phyloP scores from a whole-genome alignment of 2,113 vertebrate genomes.

The Clupea harengus region DNA sequence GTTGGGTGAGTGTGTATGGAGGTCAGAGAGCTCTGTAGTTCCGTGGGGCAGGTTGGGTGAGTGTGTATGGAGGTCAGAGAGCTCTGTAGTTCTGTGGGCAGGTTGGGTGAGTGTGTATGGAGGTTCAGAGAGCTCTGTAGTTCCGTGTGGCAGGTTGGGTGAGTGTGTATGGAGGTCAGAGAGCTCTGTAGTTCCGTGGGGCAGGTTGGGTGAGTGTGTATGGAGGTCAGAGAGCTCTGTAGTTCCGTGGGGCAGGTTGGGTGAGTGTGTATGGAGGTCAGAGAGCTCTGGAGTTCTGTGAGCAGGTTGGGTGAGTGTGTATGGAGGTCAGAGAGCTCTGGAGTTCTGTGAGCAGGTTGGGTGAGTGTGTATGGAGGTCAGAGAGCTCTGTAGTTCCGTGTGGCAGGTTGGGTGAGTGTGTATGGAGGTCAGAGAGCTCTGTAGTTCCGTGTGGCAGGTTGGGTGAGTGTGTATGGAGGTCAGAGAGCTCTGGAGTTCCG shows the following conservation, averaged over 20 bases:
- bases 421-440: conserved; percentile 36
- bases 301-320: conserved; percentile 51
- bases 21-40: conserved; percentile 55
- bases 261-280: neutral
- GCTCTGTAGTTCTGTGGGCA: conserved; percentile 65
- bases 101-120: conserved; percentile 43
- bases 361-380: neutral
- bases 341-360: conserved; percentile 67
- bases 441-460: conserved; percentile 67
- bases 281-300: conserved; percentile 60
- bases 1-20: conserved; percentile 37
- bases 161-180: neutral
- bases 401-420: conserved; percentile 52
- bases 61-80: neutral
- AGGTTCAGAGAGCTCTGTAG: conserved; percentile 52
- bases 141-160: conserved; percentile 61
- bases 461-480: neutral
- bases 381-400: conserved; percentile 60
- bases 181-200: conserved; percentile 61
- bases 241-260: conserved; percentile 65
- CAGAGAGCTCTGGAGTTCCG: conserved; percentile 59
- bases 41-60: conserved; percentile 58
- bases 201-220: conserved; percentile 50
- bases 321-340: conserved; percentile 36
- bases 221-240: conserved; percentile 43